Conservation (phyloP, 2,888 invertebrate genomes). For the Gryllus longicercus region DNA sequence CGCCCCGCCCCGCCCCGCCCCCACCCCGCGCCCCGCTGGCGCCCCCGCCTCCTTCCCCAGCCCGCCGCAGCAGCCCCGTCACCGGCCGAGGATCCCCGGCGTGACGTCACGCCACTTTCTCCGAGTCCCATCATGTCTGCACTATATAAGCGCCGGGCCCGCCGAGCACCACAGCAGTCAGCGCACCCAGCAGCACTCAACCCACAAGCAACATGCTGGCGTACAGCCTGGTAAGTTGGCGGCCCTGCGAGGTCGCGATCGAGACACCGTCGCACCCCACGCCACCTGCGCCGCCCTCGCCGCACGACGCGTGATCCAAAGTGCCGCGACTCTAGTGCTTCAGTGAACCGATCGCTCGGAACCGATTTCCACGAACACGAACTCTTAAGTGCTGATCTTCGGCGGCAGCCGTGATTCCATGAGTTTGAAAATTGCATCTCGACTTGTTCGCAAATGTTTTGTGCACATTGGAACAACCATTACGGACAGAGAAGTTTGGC, state of each 20-base stretch:
- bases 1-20: neutral
- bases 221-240: conserved; percentile 2
- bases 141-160: neutral
- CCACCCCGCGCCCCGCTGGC: neutral
- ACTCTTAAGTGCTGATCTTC: too few species aligned
- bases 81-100: neutral
- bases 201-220: conserved; percentile 22
- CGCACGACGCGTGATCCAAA: neutral
- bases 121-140: neutral
- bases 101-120: neutral
- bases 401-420: too few species aligned
- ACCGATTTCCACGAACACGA: too few species aligned
- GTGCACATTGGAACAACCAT: too few species aligned
- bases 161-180: neutral
- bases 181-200: conserved; percentile 11
- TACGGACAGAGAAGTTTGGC: too few species aligned
- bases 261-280: neutral
- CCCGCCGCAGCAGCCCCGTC: neutral
- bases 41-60: neutral
- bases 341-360: too few species aligned
- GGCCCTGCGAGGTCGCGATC: neutral
- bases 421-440: too few species aligned
- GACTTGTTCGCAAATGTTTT: too few species aligned
- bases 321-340: neutral
- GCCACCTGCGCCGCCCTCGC: neutral